phyloP scores from a whole-genome alignment of 2,888 invertebrate species.

The Drosophila subquinaria region DNA sequence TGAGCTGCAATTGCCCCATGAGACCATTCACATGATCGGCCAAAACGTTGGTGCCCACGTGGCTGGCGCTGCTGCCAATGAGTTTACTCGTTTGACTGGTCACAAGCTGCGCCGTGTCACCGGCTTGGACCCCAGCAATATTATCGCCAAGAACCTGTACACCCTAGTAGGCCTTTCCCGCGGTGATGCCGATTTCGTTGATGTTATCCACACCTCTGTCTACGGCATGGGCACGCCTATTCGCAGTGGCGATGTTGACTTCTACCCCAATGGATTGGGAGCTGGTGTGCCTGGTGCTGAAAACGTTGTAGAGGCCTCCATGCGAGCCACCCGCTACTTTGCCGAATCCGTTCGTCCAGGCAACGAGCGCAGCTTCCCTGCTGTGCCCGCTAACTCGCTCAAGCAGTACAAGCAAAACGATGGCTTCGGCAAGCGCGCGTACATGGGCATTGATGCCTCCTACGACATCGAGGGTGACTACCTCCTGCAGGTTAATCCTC shows the following conservation, averaged over 20 bases:
- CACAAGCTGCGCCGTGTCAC: slow-evolving; percentile 83
- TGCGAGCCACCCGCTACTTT: slow-evolving; percentile 82
- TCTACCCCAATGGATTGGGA: slow-evolving; percentile 80
- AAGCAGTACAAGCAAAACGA: slow-evolving; percentile 79
- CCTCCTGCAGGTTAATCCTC: slow-evolving; percentile 82
- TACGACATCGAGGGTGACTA: slow-evolving; percentile 81
- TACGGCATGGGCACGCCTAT: slow-evolving; percentile 77
- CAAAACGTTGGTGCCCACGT: slow-evolving; percentile 83
- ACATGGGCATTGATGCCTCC: slow-evolving; percentile 82
- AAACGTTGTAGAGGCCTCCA: slow-evolving; percentile 82
- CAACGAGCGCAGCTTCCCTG: slow-evolving; percentile 83
- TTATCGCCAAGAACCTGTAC: slow-evolving; percentile 69
- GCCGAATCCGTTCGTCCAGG: slow-evolving; percentile 84
- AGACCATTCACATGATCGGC: slow-evolving; percentile 81
- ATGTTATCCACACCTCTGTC: slow-evolving; percentile 83
- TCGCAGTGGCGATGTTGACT: slow-evolving; percentile 83
- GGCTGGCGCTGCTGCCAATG: slow-evolving; percentile 82
- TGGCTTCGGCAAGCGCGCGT: slow-evolving; percentile 79
- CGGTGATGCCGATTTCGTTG: slow-evolving; percentile 84
- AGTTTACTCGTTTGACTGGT: slow-evolving; percentile 77
- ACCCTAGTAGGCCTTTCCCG: slow-evolving; percentile 76
- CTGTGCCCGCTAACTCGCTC: slow-evolving; percentile 81
- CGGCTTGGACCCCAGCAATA: slow-evolving; percentile 81
- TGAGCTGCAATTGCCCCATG: slow-evolving; percentile 66
- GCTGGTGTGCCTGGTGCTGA: slow-evolving; percentile 77